Base-by-base conservation (phyloP, 2,888 invertebrate genomes). In the Halictus quadricinctus region DNA sequence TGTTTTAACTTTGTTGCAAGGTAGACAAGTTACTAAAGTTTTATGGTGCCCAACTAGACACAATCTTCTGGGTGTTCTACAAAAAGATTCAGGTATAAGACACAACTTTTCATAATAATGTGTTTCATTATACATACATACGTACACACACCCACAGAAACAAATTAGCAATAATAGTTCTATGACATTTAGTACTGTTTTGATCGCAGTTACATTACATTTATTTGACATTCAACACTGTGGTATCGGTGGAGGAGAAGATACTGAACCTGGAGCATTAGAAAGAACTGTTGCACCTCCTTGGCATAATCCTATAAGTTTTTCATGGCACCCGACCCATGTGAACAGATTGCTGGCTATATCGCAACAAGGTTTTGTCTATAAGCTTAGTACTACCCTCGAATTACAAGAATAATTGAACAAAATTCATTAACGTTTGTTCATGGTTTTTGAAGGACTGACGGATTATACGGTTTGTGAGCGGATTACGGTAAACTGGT, bases 11-110 rank as follows among this genome's bases (percentile, higher is more conserved):
- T 95, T 98, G 84, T 96, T 96, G 75, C 97, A 97, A 91, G 94
- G 95, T 54, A 97, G 97, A 92, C 96, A 96, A 81, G 95, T 98
- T 79, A 95, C 96, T 21, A 97, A 97, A 95, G 96, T 98, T 76
- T 96, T 96, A 84, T 99, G 99, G 99, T 98, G 98, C 93, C 98
- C 98, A 6, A 98, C 98, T 43, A 96, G 97, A 96, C 97, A 95
- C 82, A 98, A 98, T 94, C 95, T 98, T 78, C 95, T 99, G 73
- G 97, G 98, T 41, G 97, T 97, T 0, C 95, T 99, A 83, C 97
- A 97, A 93, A 96, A 97, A 84, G 99, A 99, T 91, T 94, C 94
- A 58, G 93, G 94, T 94, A 85, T 1, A 54, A 18, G 54, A 41
- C 5, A 13, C 12, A 50, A 41, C 43, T 46, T 77, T 72, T 70